Base-by-base conservation (phyloP, 2,797 vertebrate genomes). In the Danio albolineatus region DNA sequence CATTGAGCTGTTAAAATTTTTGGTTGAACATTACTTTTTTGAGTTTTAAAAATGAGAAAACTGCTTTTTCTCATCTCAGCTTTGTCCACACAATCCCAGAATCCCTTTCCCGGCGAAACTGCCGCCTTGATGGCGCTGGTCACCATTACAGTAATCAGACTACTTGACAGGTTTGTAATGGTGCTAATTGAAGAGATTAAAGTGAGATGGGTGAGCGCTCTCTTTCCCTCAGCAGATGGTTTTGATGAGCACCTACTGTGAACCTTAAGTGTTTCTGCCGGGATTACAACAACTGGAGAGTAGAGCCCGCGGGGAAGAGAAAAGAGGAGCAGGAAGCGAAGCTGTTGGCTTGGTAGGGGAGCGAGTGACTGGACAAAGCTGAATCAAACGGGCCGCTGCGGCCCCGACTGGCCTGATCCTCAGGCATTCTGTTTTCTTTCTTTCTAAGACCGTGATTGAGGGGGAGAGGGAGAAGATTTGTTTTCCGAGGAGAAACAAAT, bases 211-310 rank as follows among this genome's bases (percentile, higher is more conserved):
- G 86, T 84, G 89, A 87, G 86, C 87, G 79, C 87, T 87, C 94
- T 95, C 95, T 95, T 94, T 94, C 95, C 96, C 95, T 94, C 93
- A 96, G 95, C 98, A 99, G 98, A 99, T 99, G 98, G 97, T 97
- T 97, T 96, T 97, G 97, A 99, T 98, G 97, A 98, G 97, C 97
- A 95, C 98, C 97, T 97, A 97, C 98, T 98, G 98, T 98, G 98
- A 98, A 96, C 96, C 98, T 98, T 98, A 98, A 99, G 98, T 98
- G 97, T 98, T 98, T 97, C 93, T 98, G 96, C 96, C 94, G 95
- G 96, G 97, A 98, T 98, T 98, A 99, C 97, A 97, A 97, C 98
- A 96, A 95, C 96, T 90, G 93, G 94, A 94, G 95, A 93, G 91
- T 88, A 88, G 48, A 86, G 85, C 87, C 86, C 81, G 77, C 76